Evolutionary conservation across 2,888 invertebrate genomes (phyloP), one percentile per base, ranked within the genome.

Genomic region (Clivina fossor): DNA sequence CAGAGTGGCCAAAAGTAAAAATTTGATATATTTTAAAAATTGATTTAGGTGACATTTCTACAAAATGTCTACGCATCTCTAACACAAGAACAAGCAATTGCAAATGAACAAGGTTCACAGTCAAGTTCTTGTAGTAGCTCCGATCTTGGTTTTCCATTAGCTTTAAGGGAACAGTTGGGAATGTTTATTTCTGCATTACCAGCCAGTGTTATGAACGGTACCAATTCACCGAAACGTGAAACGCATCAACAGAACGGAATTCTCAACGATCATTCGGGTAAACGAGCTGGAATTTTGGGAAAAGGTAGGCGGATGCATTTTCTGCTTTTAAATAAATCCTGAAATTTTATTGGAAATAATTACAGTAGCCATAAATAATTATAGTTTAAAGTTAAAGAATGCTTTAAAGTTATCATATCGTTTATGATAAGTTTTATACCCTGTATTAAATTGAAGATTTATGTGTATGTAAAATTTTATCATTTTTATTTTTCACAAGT

Each of bases 41-140:
- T 49, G 55, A 61, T 64, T 44, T 53, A 68, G 68, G 58, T 78
- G 11, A 73, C 74, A 19, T 80, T 82, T 66, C 70, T 82, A 48
- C 78, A 80, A 61, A 72, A 73, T 35, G 71, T 81, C 3, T 68
- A 70, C 7, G 19, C 55, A 7, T 55, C 55, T 2, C 20, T 55
- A 30, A 47, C 38, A 5, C 55, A 55, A 47, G 55, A 55, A 32
- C 55, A 55, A 47, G 47, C 55, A 22, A 53, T 35, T n/a, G 55
- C 47, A n/a, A 55, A 15, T 40, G 55, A 55, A 28, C 47, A 55
- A 38, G 47, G 55, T 3, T 55, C 55, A 7, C 55, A 55, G 20
- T 55, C 55, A 5, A 55, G 55, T 37, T 55, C 55, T 38, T 55
- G 47, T 22, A 55, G 55, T 20, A 46, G 54, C 5, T 55, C 55